A percentile compares a stretch with the other conserved stretches of the same genome.
Conservation (phyloP, 1,140 invertebrate genomes). For the Tetramorium simillimum region DNA sequence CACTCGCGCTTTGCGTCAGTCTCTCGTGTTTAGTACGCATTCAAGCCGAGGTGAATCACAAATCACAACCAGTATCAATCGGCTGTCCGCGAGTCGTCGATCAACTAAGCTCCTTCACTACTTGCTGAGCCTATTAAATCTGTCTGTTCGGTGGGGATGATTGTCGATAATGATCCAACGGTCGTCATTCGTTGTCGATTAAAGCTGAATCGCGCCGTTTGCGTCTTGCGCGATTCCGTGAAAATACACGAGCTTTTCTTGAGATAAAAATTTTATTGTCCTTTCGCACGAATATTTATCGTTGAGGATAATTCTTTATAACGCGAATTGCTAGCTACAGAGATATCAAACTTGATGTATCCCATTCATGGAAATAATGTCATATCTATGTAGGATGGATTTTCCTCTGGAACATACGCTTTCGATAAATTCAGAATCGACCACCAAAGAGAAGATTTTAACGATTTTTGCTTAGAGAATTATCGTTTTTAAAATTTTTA, state of each 20-base stretch:
- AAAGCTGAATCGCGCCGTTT: not conserved
- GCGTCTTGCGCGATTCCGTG: too few species aligned
- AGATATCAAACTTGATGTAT: not conserved
- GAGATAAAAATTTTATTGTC: not conserved
- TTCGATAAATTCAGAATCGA: too few species aligned
- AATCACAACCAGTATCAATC: not conserved
- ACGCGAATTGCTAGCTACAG: not conserved
- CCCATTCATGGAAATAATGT: not conserved
- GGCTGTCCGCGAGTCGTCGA: not conserved
- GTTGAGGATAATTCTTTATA: not conserved
- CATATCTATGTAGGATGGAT: too few species aligned
- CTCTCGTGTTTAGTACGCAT: not conserved
- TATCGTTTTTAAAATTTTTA: not conserved
- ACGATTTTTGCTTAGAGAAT: not conserved
- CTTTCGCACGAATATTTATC: not conserved
- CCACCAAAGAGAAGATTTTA: too few species aligned
- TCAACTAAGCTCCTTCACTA: constrained; percentile 7
- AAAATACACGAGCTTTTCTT: not conserved
- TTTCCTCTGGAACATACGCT: too few species aligned
- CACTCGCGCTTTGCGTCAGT: not conserved
- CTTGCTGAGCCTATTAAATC: not conserved
- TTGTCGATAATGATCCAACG: not conserved
- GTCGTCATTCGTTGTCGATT: not conserved
- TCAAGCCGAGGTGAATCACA: not conserved
- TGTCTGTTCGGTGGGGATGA: not conserved